Evolutionary conservation across 2,113 vertebrate genomes (phyloP).

Genomic region (Emydocephalus ijimae): DNA sequence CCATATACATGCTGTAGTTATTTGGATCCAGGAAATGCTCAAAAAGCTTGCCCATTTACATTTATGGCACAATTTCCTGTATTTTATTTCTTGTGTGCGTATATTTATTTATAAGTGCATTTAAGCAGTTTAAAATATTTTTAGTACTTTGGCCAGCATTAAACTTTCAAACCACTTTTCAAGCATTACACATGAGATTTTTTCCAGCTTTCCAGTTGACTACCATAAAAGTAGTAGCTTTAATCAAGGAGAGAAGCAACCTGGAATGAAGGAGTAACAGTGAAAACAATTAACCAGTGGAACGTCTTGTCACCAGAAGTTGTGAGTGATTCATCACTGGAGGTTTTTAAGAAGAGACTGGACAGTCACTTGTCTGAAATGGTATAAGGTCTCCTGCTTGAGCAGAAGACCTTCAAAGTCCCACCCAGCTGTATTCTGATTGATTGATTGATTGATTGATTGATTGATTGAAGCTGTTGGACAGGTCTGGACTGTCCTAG

Average conservation of each 20-base stretch:
- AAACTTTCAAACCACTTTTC: background rate
- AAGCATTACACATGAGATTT: background rate
- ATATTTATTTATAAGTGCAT: conserved; percentile 54
- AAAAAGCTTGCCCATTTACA: conserved; percentile 42
- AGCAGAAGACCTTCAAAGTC: background rate
- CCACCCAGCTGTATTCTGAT: background rate
- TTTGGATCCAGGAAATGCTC: conserved; percentile 54
- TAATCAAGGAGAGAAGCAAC: background rate
- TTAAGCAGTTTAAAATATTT: conserved; percentile 42
- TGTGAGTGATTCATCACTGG: background rate
- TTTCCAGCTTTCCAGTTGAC: conserved; percentile 18
- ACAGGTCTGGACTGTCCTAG: background rate
- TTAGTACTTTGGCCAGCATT: conserved; percentile 13
- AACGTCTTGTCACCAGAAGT: background rate
- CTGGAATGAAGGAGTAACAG: background rate
- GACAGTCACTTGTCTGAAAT: background rate
- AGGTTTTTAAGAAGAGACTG: background rate
- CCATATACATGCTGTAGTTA: conserved; percentile 46
- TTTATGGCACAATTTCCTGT: conserved; percentile 52
- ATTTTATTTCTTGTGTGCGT: conserved; percentile 27
- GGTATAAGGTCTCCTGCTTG: background rate
- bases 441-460: background rate
- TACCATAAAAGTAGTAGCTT: background rate
- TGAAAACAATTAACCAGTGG: background rate
- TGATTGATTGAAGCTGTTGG: background rate